phyloP scores from a whole-genome alignment of 2,113 vertebrate species.

The Percina caprodes region DNA sequence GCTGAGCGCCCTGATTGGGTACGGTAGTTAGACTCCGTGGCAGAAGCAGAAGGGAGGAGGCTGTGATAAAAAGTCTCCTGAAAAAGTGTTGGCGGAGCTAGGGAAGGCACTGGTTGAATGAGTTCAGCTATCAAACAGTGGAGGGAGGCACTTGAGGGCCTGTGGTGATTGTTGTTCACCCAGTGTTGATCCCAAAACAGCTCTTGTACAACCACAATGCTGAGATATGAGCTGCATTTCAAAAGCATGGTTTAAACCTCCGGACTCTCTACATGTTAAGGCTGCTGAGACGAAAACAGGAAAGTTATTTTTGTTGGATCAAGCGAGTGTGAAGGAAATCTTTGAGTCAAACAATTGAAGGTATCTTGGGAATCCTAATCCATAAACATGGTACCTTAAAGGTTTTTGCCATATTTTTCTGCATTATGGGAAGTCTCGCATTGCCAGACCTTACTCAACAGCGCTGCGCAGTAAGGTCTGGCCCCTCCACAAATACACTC shows the following conservation, averaged over 20 bases:
- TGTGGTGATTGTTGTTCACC: constrained; percentile 62
- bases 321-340: constrained; percentile 14
- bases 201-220: constrained; percentile 21
- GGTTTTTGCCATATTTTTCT: neutral
- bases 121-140: constrained; percentile 51
- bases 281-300: constrained; percentile 8
- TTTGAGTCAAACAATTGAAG: constrained; percentile 18
- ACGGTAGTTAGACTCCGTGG: constrained; percentile 60
- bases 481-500: too few relatives aligned
- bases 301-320: constrained; percentile 19
- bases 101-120: constrained; percentile 56
- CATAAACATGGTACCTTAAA: neutral
- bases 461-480: too few relatives aligned
- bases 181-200: constrained; percentile 48
- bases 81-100: constrained; percentile 53
- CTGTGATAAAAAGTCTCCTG: constrained; percentile 49
- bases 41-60: constrained; percentile 46
- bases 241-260: constrained; percentile 29
- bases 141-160: constrained; percentile 39
- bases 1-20: constrained; percentile 72
- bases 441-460: too few relatives aligned
- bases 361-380: neutral
- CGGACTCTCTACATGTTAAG: neutral
- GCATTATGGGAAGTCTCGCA: too few relatives aligned
- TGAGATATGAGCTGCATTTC: constrained; percentile 61